These are phyloP conservation scores for Tethea ocularis DNA, from an alignment of 2,888 invertebrate species.

Conservation along the genomic window DNA sequence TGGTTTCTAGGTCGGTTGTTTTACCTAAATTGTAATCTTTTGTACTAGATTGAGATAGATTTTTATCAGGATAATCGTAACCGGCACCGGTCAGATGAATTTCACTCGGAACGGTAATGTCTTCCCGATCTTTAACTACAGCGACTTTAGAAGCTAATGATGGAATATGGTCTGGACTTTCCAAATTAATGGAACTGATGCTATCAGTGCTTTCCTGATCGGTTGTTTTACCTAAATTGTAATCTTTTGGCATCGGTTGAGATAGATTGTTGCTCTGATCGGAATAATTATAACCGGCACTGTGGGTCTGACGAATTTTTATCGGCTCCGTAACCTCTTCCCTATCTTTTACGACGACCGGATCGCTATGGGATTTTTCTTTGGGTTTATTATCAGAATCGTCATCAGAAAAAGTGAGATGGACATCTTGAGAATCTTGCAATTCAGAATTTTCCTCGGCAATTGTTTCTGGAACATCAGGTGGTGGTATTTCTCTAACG, in stretches of 20 bases:
- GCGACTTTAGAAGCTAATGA: slow-evolving; percentile 62
- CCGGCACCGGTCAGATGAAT: slow-evolving; percentile 55
- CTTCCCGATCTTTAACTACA: slow-evolving; percentile 52
- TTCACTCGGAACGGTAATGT: slow-evolving; percentile 53
- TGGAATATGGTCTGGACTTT: slow-evolving; percentile 67
- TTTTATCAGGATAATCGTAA: slow-evolving; percentile 50
- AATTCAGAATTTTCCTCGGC: slow-evolving; percentile 58
- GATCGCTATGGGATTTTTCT: slow-evolving; percentile 58
- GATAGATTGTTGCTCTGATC: slow-evolving; percentile 36
- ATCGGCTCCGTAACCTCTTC: slow-evolving; percentile 53
- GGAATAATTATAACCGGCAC: slow-evolving; percentile 35
- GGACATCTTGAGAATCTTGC: slow-evolving; percentile 75
- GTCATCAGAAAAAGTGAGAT: slow-evolving; percentile 64
- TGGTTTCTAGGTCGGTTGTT: slow-evolving; percentile 73
- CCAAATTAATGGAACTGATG: slow-evolving; percentile 59
- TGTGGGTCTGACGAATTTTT: slow-evolving; percentile 52
- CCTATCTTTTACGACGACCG: slow-evolving; percentile 55
- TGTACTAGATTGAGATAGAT: slow-evolving; percentile 48
- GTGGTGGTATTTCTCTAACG: slow-evolving; percentile 52
- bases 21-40: slow-evolving; percentile 57
- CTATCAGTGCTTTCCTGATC: slow-evolving; percentile 78
- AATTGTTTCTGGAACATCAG: slow-evolving; percentile 56
- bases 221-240: slow-evolving; percentile 56
- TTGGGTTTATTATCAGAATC: slow-evolving; percentile 38
- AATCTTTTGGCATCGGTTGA: slow-evolving; percentile 50